Base-by-base conservation (phyloP, 2,113 vertebrate species). In the Malurus alboscapulatus region DNA sequence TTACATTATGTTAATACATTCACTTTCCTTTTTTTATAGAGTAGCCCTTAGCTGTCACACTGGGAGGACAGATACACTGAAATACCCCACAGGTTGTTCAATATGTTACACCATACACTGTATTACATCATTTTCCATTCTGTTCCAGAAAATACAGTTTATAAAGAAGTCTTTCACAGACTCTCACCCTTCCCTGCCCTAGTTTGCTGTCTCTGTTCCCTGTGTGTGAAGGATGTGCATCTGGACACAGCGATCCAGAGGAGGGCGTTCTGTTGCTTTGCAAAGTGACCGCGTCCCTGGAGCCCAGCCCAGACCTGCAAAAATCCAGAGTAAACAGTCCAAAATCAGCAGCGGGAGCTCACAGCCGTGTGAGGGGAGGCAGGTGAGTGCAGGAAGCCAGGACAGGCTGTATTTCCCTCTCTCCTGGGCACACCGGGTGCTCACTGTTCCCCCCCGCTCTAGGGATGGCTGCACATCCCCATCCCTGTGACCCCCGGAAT, bases 221-320 rank as follows among this genome's bases (percentile, higher is more conserved):
- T 1, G 24, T 4, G 9, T 1, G 61, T 0, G 29, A 2, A 21
- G 63, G 9, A 6, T 4, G 2, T 0, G 75, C 55, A 36, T 45
- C 79, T 1, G 57, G 94, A 34, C 84, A 2, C 76, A 72, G 81
- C 53, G 26, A 36, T 88, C 95, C 95, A 74, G 95, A 63, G 57
- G 94, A 94, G 91, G 96, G 96, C 96, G 95, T 95, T 13, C 94
- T 48, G 12, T 8, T 13, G 81, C 92, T 92, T 87, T 20, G 54
- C 12, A 65, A 87, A 17, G 57, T 5, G 83, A 2, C 75, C 4
- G 10, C 1, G 16, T 26, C 14, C 71, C 47, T 1, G 36, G 3
- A 53, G 68, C 40, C 8, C 48, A 8, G 75, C 74, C 58, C 54
- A 1, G 20, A 4, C 22, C 65, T 0, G 32, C 62, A n/a, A 22